Percentiles rank a stretch among this genome's conserved stretches.
phyloP scores from a whole-genome alignment of 92 coral and sea anemone species.

The Parazoanthus atlanticus region DNA sequence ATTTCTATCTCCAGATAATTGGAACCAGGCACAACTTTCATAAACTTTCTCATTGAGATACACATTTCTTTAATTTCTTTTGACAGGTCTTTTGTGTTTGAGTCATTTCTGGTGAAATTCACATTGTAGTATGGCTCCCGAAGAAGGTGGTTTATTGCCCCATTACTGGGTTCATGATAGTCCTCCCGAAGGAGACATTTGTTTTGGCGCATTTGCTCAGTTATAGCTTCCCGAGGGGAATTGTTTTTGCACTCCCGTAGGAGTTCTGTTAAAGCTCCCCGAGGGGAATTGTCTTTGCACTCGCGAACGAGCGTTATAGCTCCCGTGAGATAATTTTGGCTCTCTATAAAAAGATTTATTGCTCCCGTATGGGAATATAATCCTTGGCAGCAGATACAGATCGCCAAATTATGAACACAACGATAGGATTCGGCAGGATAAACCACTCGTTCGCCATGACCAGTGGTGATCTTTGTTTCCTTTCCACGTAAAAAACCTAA shows the following conservation, averaged over 20 bases:
- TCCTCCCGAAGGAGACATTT: conserved; percentile 6
- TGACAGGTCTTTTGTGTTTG: conserved; percentile 19
- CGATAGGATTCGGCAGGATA: no score
- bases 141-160: neutral
- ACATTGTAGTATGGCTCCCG: conserved; percentile 14
- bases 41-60: conserved; percentile 28
- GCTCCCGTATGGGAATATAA: neutral
- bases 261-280: conserved; percentile 44
- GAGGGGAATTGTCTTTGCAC: no score
- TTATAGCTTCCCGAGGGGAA: conserved; percentile 28
- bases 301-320: neutral
- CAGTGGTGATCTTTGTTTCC: no score
- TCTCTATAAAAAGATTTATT: neutral
- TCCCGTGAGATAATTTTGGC: neutral
- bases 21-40: conserved; percentile 44
- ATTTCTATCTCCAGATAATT: conserved; percentile 4
- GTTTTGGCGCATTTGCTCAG: conserved; percentile 15
- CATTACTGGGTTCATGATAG: neutral
- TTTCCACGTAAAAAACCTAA: no score
- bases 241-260: no score
- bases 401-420: no score
- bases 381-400: neutral
- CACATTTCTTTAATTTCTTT: conserved; percentile 22
- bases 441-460: no score
- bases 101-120: conserved; percentile 22